Evolutionary conservation across 2,888 invertebrate species (phyloP).

Genomic region (Adelphocoris suturalis): DNA sequence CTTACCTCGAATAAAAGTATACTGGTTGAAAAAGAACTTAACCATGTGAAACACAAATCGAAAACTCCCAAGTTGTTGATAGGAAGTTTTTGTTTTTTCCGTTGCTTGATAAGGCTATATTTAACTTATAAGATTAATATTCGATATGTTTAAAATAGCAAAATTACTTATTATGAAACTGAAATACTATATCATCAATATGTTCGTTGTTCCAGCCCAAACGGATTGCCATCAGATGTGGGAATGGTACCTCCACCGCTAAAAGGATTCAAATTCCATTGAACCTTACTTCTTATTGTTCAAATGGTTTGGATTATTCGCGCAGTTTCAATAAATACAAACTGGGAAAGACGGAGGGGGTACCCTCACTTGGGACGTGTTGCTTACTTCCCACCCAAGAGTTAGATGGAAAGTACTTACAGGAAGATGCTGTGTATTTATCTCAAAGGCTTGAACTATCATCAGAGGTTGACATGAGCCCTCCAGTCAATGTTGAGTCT

Average conservation of each 20-base stretch:
- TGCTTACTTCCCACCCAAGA: background rate
- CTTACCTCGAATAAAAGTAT: too few species aligned
- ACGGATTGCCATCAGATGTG: background rate
- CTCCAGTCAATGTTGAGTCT: slow-evolving; percentile 1
- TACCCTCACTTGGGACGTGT: background rate
- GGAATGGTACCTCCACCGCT: background rate
- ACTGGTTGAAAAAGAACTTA: too few species aligned
- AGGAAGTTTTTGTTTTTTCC: too few species aligned
- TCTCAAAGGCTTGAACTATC: slow-evolving; percentile 2
- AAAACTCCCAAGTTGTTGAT: too few species aligned
- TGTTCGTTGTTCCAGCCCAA: background rate
- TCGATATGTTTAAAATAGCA: too few species aligned
- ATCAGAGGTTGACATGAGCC: slow-evolving; percentile 24
- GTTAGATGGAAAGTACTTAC: background rate
- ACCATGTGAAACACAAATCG: too few species aligned
- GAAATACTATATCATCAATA: background rate
- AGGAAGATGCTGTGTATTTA: background rate
- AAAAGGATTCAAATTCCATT: background rate
- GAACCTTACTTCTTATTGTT: background rate
- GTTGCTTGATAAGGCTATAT: too few species aligned
- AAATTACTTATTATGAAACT: too few species aligned
- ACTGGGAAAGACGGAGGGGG: background rate
- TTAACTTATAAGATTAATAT: too few species aligned
- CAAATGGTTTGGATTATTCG: background rate
- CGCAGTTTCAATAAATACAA: slow-evolving; percentile 4